Evolutionary conservation across 1,140 invertebrate genomes (phyloP).

Genomic region (Pararge aegeria): DNA sequence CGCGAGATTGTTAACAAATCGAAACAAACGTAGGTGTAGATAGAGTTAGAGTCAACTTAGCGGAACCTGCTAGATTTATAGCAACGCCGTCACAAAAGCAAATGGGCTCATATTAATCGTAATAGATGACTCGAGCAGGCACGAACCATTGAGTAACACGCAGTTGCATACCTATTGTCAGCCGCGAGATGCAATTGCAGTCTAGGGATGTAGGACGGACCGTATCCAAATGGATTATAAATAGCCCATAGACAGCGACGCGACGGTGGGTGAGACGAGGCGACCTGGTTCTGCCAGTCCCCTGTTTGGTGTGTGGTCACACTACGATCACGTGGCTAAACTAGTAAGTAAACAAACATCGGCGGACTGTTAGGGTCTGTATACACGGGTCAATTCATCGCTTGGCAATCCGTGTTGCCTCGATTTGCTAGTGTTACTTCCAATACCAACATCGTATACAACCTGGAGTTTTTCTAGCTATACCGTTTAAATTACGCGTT

Average conservation of each 20-base stretch:
- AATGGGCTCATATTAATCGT: too few relatives aligned
- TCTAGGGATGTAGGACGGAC: conserved; percentile 40
- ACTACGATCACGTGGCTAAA: conserved; percentile 37
- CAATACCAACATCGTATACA: too few relatives aligned
- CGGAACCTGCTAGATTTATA: too few relatives aligned
- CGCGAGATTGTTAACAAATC: too few relatives aligned
- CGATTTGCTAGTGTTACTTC: too few relatives aligned
- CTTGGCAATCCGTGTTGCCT: too few relatives aligned
- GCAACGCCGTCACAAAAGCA: too few relatives aligned
- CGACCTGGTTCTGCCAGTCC: conserved; percentile 56
- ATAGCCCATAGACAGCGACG: conserved; percentile 38
- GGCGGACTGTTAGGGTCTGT: background rate
- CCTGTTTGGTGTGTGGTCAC: conserved; percentile 34
- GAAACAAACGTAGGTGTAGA: too few relatives aligned
- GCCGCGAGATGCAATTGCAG: conserved; percentile 47
- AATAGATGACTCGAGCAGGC: conserved; percentile 2
- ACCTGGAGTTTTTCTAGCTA: too few relatives aligned
- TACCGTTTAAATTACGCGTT: too few relatives aligned
- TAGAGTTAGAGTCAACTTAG: too few relatives aligned
- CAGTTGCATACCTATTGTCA: conserved; percentile 32
- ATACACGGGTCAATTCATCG: too few relatives aligned
- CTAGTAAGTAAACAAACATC: conserved; percentile 37
- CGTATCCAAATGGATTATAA: conserved; percentile 45
- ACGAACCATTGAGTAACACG: conserved; percentile 23
- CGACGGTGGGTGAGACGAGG: conserved; percentile 38